Evolutionary conservation across 2,888 invertebrate species (phyloP), one percentile per base, ranked within the genome.

Genomic region (Tetragonula carbonaria): DNA sequence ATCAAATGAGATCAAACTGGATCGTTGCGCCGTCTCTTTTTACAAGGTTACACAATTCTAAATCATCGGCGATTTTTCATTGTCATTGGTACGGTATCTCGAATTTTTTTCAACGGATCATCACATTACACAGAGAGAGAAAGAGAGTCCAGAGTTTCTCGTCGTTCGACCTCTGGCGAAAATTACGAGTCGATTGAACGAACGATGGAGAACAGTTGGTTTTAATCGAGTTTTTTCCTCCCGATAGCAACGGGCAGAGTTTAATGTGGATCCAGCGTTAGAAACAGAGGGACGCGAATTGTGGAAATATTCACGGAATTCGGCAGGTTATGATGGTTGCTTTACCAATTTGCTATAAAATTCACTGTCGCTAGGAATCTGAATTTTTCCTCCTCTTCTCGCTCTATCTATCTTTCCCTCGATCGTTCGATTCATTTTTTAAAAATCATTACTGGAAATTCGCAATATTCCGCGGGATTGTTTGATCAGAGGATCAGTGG

Each of bases 401-500:
- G 3, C 50, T 53, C 53, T 33, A 21, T 33, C n/a, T 62, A 6
- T 13, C 18, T 23, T 0, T 13, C 50, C 3, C 13, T 66, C 6
- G 2, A 53, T 6, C 18, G 18, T 2, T 23, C n/a, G 4, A 8
- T 23, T 28, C 38, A 33, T 21, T 50, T 57, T 80, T 75, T 33
- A 55, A 57, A 72, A 73, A 83, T 75, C 72, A 72, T 76, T 75
- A 67, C 66, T 73, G 67, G 81, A 83, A 81, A 75, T 62, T 81
- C 67, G 55, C 82, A 76, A 81, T 83, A 83, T 83, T 76, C 72
- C 76, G 55, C 62, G 57, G 67, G 67, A 68, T 68, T 83, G 82
- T 83, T 83, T 83, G 82, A 81, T 81, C 81, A 68, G 81, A 18
- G 81, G 82, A 82, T 82, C 82, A 53, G 74, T 53, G 82, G 68